A percentile compares a stretch with the other conserved stretches of the same genome.
Conservation (phyloP, 2,113 vertebrate genomes). For the Copsychus sechellarum region DNA sequence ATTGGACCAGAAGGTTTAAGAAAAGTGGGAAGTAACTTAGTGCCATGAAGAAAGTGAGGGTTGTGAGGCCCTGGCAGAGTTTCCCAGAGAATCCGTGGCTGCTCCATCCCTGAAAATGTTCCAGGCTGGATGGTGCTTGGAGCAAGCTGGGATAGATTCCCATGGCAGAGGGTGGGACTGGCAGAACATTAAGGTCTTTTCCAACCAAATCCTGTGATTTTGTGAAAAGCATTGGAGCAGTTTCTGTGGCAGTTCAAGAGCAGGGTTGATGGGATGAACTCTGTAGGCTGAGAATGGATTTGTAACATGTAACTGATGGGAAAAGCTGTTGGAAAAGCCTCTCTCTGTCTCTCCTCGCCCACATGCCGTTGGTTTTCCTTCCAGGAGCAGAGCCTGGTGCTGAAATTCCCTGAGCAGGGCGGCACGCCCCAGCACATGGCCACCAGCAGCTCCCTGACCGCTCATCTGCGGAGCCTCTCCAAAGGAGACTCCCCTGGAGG, state of each 20-base stretch:
- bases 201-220: not conserved
- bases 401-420: slow-evolving; percentile 83
- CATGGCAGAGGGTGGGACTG: not conserved
- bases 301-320: not conserved
- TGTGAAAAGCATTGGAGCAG: not conserved
- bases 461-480: slow-evolving; percentile 87
- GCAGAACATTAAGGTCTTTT: not conserved
- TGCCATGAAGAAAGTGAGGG: not conserved
- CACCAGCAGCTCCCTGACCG: slow-evolving; percentile 81
- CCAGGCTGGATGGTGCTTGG: not conserved
- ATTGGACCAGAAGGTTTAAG: not conserved
- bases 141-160: not conserved
- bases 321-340: not conserved
- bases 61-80: not conserved
- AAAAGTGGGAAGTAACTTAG: not conserved
- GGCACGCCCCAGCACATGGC: slow-evolving; percentile 77
- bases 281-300: not conserved
- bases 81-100: not conserved
- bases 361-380: not conserved
- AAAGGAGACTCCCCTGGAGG: slow-evolving; percentile 85
- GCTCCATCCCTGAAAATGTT: not conserved
- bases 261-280: not conserved
- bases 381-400: slow-evolving; percentile 87
- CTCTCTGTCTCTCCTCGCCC: not conserved
- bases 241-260: not conserved